A percentile compares a stretch with the other conserved stretches of the same genome.
These are phyloP conservation scores for Coendou prehensilis DNA, from an alignment of 2,797 vertebrate genomes.

Conservation along the genomic window DNA sequence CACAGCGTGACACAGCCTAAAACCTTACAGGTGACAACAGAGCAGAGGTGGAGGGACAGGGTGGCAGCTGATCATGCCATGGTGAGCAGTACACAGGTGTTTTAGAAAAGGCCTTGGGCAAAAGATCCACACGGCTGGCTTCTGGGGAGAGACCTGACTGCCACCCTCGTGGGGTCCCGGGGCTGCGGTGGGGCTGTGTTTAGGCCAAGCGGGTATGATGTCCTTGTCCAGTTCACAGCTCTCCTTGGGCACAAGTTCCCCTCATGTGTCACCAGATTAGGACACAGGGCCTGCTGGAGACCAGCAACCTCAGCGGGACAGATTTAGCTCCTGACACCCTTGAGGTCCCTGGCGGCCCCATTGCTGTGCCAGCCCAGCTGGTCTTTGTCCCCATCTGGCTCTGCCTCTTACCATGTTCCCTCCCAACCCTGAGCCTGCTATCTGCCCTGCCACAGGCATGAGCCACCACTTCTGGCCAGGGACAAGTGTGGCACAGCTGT, in stretches of 20 bases:
- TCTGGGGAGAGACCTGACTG: neutral
- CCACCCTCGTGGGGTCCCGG: neutral
- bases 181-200: neutral
- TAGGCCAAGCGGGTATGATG: neutral
- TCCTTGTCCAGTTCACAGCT: neutral
- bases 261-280: neutral
- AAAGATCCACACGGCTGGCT: neutral
- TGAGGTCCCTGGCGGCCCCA: neutral
- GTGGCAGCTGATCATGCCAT: neutral
- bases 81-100: neutral
- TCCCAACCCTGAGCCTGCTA: neutral
- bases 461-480: neutral
- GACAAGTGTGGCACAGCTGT: neutral
- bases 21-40: neutral
- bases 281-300: neutral
- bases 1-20: neutral
- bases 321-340: neutral
- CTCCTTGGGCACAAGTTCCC: neutral
- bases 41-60: neutral
- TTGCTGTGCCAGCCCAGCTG: neutral
- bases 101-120: neutral
- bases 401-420: neutral
- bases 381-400: neutral
- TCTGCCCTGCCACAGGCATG: neutral
- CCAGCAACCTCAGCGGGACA: neutral